These are phyloP conservation scores for Caiman crocodilus DNA, from an alignment of 2,797 vertebrate genomes.

Conservation along the genomic window DNA sequence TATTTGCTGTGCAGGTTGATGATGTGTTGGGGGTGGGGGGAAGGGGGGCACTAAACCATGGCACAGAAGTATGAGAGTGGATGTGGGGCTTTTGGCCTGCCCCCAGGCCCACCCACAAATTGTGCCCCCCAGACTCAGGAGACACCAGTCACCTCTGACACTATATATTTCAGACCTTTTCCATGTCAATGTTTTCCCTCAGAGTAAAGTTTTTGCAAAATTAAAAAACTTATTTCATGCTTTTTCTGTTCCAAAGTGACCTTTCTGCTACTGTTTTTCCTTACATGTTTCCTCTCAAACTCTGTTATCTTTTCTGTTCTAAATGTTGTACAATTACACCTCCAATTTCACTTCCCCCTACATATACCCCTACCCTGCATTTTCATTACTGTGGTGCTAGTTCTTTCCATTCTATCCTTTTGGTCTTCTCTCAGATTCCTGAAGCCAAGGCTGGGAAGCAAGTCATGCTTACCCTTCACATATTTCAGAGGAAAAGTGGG, in stretches of 20 bases:
- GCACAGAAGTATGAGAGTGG: too few species aligned
- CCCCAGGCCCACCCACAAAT: too few species aligned
- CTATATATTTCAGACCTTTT: not conserved
- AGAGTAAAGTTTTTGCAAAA: not conserved
- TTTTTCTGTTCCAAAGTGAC: slow-evolving; percentile 46
- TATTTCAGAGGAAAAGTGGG: not conserved
- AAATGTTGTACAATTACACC: not conserved
- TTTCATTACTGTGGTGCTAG: not conserved
- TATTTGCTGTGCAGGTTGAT: too few species aligned
- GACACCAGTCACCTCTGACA: too few species aligned
- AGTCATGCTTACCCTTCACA: not conserved
- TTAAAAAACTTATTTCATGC: not conserved
- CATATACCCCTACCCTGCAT: not conserved
- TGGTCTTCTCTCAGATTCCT: not conserved
- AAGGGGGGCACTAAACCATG: too few species aligned
- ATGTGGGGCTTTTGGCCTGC: too few species aligned
- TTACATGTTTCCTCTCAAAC: not conserved
- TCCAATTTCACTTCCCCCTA: not conserved
- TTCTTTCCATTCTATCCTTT: not conserved
- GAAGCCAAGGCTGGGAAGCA: not conserved
- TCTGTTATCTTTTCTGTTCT: not conserved
- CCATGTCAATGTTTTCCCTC: not conserved
- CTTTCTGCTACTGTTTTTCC: not conserved
- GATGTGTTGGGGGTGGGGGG: too few species aligned
- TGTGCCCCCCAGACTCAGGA: too few species aligned